Base-by-base conservation (phyloP, 2,113 vertebrate genomes). In the Cyphomyrus plagiostoma region DNA sequence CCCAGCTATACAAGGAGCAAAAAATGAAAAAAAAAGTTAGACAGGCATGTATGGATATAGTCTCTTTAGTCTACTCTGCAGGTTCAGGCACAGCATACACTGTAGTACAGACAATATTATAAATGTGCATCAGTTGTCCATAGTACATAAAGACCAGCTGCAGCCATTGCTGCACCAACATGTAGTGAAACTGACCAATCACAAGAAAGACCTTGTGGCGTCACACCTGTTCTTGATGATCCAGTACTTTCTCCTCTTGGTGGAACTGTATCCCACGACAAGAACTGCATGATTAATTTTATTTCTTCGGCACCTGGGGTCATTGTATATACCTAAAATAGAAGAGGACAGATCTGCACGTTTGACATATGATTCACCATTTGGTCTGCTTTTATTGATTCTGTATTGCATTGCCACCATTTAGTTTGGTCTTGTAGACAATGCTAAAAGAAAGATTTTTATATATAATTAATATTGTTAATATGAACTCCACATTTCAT, bases 161-260 rank as follows among this genome's bases (percentile, higher is more conserved):
- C 8, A 21, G 42, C 82, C 45, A 48, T 23, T 46, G 19, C 45
- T 84, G 17, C 45, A 1, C 23, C 2, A 84, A 21, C 23, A 48
- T 1, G 11, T 1, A 45, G 82, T 84, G 0, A 74, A 74, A 74
- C 1, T 74, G 70, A 23, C 42, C 8, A 82, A 45, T 82, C 15
- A 52, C 48, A 56, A 30, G 19, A 35, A 15, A 86, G 84, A 11
- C 84, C 5, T n/a, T 46, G 19, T 26, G 8, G 6, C 3, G 50
- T 5, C 93, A 52, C 93, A 98, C 98, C 98, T 99, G 97, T 99
- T 99, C 95, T 99, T 99, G 90, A 99, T 90, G 90, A 99, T 98
- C 97, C 97, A 99, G 93, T 96, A 97, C 91, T 99, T 94, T 42
- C 97, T 96, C 84, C 96, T 97, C 90, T 96, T 89, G 0, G 92